These are phyloP conservation scores for Brachypodius melanocephalos DNA, from an alignment of 2,113 vertebrate genomes.

Conservation along the genomic window DNA sequence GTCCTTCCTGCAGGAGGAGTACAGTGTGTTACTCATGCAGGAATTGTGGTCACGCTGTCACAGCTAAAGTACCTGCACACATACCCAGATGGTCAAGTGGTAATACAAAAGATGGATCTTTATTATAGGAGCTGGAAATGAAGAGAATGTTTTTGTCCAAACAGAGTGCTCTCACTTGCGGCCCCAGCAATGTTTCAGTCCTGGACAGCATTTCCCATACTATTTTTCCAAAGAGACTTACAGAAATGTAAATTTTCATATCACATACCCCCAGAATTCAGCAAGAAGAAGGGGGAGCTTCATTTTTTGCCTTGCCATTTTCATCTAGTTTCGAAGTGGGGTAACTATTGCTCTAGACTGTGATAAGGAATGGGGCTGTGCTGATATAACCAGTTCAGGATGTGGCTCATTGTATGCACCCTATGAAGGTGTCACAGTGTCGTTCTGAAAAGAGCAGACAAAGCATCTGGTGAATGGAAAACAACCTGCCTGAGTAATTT, in stretches of 20 bases:
- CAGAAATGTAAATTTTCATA: neutral
- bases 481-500: neutral
- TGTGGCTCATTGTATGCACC: neutral
- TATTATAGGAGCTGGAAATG: neutral
- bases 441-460: neutral
- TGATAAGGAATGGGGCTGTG: neutral
- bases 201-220: neutral
- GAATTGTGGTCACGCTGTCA: neutral
- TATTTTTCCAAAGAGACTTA: neutral
- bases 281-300: neutral
- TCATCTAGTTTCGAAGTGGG: neutral
- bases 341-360: neutral
- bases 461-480: neutral
- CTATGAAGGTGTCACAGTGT: neutral
- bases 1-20: neutral
- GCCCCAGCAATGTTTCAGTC: neutral
- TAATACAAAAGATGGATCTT: neutral
- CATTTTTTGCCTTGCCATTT: neutral
- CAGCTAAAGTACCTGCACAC: neutral
- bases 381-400: neutral
- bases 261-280: neutral
- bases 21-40: neutral
- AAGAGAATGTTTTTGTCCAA: neutral
- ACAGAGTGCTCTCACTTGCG: neutral
- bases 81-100: neutral